A percentile compares a stretch with the other conserved stretches of the same genome.
phyloP scores from a whole-genome alignment of 2,888 invertebrate genomes.

The Acronicta leporina region DNA sequence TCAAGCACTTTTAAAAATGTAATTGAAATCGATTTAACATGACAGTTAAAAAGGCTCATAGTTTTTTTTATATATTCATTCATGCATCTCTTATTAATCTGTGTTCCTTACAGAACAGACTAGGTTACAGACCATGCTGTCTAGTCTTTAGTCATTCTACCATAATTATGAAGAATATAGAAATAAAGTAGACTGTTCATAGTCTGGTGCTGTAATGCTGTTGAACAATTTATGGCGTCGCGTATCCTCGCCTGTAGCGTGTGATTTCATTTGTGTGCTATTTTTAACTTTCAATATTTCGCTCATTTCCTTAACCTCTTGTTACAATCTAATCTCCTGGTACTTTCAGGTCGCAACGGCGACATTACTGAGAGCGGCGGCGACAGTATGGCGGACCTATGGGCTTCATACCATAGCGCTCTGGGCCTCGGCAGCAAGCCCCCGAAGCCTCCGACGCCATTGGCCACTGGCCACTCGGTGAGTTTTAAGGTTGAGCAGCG shows the following conservation, averaged over 20 bases:
- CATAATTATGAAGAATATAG: too few relatives aligned
- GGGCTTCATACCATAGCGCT: constrained; percentile 95
- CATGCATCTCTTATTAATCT: too few relatives aligned
- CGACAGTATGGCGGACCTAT: constrained; percentile 94
- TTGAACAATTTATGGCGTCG: too few relatives aligned
- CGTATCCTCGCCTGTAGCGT: too few relatives aligned
- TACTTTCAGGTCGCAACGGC: constrained; percentile 89
- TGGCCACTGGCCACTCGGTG: constrained; percentile 92
- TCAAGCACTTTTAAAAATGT: neutral
- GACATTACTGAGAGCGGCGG: constrained; percentile 90
- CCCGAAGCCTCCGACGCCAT: constrained; percentile 82
- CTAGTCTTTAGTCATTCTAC: too few relatives aligned
- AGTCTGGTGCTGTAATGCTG: too few relatives aligned
- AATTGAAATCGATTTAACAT: constrained; percentile 1
- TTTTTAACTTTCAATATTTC: neutral
- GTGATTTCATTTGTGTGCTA: too few relatives aligned
- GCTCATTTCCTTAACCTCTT: constrained; percentile 21
- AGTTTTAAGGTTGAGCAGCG: constrained; percentile 89
- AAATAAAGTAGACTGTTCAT: too few relatives aligned
- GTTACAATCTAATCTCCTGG: constrained; percentile 51
- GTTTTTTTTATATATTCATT: too few relatives aligned
- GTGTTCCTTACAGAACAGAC: too few relatives aligned
- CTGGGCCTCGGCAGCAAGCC: constrained; percentile 91
- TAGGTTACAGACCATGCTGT: too few relatives aligned
- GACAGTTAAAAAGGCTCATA: constrained; percentile 1